These are phyloP conservation scores for Porites divaricata DNA, from an alignment of 92 coral and sea anemone species.

Conservation along the genomic window DNA sequence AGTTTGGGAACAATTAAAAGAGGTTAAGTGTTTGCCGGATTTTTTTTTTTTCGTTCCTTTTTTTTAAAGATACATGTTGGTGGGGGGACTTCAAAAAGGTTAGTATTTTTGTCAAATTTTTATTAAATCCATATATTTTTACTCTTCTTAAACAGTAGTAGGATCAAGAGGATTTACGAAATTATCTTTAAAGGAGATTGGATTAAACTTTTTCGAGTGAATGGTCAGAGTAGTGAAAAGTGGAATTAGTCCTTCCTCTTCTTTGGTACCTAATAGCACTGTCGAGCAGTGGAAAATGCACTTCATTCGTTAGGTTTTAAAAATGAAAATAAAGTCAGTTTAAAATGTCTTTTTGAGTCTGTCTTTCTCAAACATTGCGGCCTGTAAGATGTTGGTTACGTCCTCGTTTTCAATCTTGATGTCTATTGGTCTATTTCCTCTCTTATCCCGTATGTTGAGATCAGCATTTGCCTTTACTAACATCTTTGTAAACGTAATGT, in stretches of 20 bases:
- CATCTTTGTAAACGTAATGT: conserved; percentile 47
- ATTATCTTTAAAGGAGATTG: background rate
- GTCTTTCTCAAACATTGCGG: conserved; percentile 48
- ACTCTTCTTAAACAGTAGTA: too few relatives aligned
- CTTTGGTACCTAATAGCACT: background rate
- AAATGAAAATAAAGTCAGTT: background rate
- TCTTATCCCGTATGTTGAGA: conserved; percentile 65
- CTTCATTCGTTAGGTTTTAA: background rate
- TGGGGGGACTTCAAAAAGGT: background rate
- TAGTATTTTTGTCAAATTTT: background rate
- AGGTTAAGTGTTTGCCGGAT: background rate
- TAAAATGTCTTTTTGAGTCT: conserved; percentile 12
- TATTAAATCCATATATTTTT: background rate
- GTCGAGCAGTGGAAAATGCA: background rate
- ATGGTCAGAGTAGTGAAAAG: too few relatives aligned
- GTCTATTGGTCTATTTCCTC: conserved; percentile 65
- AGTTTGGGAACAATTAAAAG: background rate
- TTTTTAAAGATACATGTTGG: background rate
- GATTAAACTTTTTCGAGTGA: background rate
- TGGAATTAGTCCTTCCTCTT: background rate
- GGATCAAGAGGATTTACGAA: too few relatives aligned
- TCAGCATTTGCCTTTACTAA: conserved; percentile 86
- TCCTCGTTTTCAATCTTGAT: conserved; percentile 23
- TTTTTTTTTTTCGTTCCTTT: background rate
- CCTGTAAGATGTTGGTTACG: conserved; percentile 18